Conservation (phyloP, 1,140 invertebrate species). For the Aphaenogaster rudis region DNA sequence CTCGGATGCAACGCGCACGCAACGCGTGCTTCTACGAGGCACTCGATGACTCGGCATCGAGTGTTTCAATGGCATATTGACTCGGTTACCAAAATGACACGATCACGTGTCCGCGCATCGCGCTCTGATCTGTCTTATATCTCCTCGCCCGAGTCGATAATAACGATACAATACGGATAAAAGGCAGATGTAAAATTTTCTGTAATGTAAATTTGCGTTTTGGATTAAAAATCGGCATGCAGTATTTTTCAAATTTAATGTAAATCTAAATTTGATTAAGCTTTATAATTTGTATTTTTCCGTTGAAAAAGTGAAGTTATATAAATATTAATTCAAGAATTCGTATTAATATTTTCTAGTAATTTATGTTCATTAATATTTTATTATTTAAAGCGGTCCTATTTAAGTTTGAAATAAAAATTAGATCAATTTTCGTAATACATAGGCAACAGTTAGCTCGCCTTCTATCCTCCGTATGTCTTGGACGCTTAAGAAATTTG, state of each 20-base stretch:
- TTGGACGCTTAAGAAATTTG: slow-evolving; percentile 62
- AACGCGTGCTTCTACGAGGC: slow-evolving; percentile 72
- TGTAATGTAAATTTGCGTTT: not conserved
- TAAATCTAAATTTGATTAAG: not conserved
- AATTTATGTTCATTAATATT: slow-evolving; percentile 29
- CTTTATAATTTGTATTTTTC: not conserved
- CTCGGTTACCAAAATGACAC: slow-evolving; percentile 62
- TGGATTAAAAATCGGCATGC: not conserved
- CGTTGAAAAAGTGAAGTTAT: not conserved
- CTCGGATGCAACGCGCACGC: slow-evolving; percentile 75
- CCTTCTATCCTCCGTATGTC: not conserved
- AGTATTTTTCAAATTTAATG: slow-evolving; percentile 6
- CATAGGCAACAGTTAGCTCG: not conserved
- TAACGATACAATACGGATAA: slow-evolving; percentile 3
- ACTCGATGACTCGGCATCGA: slow-evolving; percentile 70
- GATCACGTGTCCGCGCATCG: slow-evolving; percentile 49
- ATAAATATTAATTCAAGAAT: not conserved
- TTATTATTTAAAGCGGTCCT: not conserved
- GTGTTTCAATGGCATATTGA: slow-evolving; percentile 71
- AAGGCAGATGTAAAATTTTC: not conserved
- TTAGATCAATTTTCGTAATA: slow-evolving; percentile 40
- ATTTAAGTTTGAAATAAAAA: slow-evolving; percentile 23
- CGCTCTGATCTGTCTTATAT: slow-evolving; percentile 69
- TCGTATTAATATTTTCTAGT: not conserved
- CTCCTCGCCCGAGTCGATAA: slow-evolving; percentile 5